These are phyloP conservation scores for Nansenia antarctica DNA, from an alignment of 2,113 vertebrate species.

Conservation along the genomic window DNA sequence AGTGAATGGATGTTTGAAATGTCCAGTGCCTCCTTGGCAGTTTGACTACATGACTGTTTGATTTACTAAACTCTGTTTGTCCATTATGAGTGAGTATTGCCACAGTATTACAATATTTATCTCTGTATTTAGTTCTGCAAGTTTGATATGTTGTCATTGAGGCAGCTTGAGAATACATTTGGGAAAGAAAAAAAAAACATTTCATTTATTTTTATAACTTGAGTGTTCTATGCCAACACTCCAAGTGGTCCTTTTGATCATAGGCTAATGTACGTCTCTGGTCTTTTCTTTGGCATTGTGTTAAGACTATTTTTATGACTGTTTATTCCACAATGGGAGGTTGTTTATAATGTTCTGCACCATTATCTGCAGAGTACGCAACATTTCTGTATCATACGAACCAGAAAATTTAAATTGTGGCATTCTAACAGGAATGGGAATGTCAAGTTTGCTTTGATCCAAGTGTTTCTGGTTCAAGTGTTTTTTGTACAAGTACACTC, in stretches of 20 bases:
- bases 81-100: background rate
- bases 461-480: background rate
- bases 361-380: background rate
- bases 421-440: background rate
- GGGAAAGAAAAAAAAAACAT: background rate
- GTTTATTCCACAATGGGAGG: background rate
- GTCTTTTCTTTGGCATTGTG: background rate
- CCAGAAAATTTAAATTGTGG: background rate
- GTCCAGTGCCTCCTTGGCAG: conserved; percentile 1
- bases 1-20: conserved; percentile 11
- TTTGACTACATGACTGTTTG: conserved; percentile 28
- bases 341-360: background rate
- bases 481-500: background rate
- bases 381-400: background rate
- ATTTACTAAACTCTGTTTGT: background rate
- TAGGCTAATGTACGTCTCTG: background rate
- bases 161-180: background rate
- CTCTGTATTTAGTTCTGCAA: background rate
- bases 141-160: background rate
- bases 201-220: background rate
- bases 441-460: background rate
- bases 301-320: background rate
- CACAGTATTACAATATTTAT: background rate
- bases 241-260: conserved; percentile 7
- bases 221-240: background rate